Base-by-base conservation (phyloP, 2,797 vertebrate genomes). In the Psittacula echo region DNA sequence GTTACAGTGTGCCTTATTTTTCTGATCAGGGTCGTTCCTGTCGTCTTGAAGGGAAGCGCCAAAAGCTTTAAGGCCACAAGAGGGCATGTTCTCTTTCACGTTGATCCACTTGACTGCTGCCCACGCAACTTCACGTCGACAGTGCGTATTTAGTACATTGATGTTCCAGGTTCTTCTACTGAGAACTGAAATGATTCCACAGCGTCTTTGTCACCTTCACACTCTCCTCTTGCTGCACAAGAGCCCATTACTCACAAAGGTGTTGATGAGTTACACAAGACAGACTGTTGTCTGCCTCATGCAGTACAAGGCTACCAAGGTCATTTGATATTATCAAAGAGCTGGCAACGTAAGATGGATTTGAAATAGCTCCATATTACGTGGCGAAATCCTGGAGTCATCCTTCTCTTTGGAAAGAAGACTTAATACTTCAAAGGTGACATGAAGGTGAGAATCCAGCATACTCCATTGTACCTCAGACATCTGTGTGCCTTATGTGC, bases 1-100 rank as follows among this genome's bases (percentile, higher is more conserved):
- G 1, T 54, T 66, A 42, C 17, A 12, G 32, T 3, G 27, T 32
- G 54, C 48, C 32, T 56, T 21, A 11, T 27, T 83, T 66, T 70
- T 34, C 21, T 54, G n/a, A 30, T 13, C 41, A 60, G 58, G 45
- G 61, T 72, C 4, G 2, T n/a, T 19, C 32, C 23, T 24, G 0
- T 50, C 1, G 0, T 26, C n/a, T 30, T 16, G 19, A 71, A 60
- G 48, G 32, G 42, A 51, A 41, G 71, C 1, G 3, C 30, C 11
- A 19, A 16, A 60, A 86, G 41, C 50, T 41, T 34, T 26, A 15
- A 50, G 39, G 70, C 60, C 72, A n/a, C 75, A 62, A 85, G 75
- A 67, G 50, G 95, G 87, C 72, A 51, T 0, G 5, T 39, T 45
- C 29, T 56, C 4, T 72, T 65, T 29, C 51, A 70, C 3, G 0